A percentile compares a stretch with the other conserved stretches of the same genome.
Conservation (phyloP, 2,888 invertebrate genomes). For the Morpho deidamia region DNA sequence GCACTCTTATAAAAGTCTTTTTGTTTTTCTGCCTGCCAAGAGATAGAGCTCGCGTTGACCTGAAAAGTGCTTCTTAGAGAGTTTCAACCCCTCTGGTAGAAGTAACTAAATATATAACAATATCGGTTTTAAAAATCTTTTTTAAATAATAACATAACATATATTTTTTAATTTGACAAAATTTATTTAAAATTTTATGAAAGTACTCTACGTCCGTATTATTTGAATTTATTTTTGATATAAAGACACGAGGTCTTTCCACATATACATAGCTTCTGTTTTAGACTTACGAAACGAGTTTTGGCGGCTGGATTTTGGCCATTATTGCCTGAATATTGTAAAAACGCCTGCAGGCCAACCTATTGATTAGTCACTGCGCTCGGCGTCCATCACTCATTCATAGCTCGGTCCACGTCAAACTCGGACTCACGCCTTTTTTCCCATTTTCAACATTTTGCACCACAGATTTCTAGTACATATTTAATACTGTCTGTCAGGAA, state of each 20-base stretch:
- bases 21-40: no score
- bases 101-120: no score
- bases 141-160: background rate
- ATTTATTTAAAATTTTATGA: no score
- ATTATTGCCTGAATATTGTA: constrained; percentile 51
- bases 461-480: constrained; percentile 51
- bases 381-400: constrained; percentile 63
- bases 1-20: no score
- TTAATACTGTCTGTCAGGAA: constrained; percentile 60
- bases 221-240: background rate
- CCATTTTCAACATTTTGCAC: constrained; percentile 33
- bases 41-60: no score
- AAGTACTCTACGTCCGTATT: no score
- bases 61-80: no score
- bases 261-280: constrained; percentile 11
- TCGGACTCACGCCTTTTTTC: constrained; percentile 41
- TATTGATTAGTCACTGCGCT: constrained; percentile 44
- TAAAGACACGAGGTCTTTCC: background rate
- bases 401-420: constrained; percentile 49
- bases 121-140: no score
- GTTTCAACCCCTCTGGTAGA: no score
- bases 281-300: constrained; percentile 15
- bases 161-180: no score
- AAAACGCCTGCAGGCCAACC: constrained; percentile 32
- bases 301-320: constrained; percentile 36